Percentiles rank a stretch among this genome's conserved stretches.
These are phyloP conservation scores for Campoletis raptor DNA, from an alignment of 2,888 invertebrate species.

Conservation along the genomic window DNA sequence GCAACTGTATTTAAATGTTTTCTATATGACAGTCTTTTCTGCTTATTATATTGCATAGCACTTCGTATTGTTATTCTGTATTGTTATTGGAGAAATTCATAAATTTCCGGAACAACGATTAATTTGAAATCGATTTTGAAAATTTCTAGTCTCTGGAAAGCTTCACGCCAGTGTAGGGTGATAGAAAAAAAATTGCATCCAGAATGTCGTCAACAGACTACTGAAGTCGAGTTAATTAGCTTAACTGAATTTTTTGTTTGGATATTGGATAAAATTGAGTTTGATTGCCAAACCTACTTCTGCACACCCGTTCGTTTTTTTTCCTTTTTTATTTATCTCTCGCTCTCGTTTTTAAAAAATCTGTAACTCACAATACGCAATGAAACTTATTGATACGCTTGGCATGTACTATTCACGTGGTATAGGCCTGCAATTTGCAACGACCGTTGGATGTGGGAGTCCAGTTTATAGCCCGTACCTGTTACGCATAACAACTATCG, in stretches of 20 bases:
- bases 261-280: neutral
- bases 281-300: neutral
- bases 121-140: neutral
- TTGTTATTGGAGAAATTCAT: too few relatives aligned
- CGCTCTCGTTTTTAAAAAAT: neutral
- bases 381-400: conserved; percentile 62
- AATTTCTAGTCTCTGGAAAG: neutral
- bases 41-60: neutral
- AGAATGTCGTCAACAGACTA: neutral
- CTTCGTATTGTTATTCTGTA: neutral
- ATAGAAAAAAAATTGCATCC: neutral
- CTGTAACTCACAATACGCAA: conserved; percentile 19
- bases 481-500: conserved; percentile 68
- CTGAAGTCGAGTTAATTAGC: neutral
- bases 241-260: neutral
- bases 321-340: neutral
- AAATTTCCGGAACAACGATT: neutral
- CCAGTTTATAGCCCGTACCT: conserved; percentile 66
- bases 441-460: conserved; percentile 44
- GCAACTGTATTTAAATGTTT: too few relatives aligned
- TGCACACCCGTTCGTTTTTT: conserved; percentile 6
- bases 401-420: conserved; percentile 47
- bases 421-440: conserved; percentile 57
- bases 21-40: neutral
- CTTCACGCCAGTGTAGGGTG: neutral